Evolutionary conservation across 2,797 vertebrate species (phyloP).

Genomic region (Champsocephalus gunnari): DNA sequence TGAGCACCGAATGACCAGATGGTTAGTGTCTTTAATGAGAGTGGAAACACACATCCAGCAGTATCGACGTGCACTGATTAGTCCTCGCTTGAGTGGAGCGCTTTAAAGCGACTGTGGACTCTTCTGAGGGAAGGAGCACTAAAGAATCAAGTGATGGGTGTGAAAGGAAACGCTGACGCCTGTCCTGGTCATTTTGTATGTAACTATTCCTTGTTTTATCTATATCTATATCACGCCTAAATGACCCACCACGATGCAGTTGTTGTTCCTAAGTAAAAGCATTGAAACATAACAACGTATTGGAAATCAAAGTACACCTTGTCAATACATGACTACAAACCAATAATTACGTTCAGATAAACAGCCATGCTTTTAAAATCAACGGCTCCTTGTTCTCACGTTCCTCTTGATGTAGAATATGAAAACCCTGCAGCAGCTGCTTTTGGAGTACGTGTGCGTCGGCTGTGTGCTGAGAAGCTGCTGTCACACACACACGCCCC

Average conservation of each 20-base stretch:
- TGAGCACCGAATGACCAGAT: conserved; percentile 34
- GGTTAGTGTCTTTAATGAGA: conserved; percentile 54
- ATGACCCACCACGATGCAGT: neutral
- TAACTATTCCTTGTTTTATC: neutral
- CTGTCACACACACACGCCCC: conserved; percentile 33
- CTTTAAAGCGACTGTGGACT: conserved; percentile 7
- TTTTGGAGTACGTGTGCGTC: conserved; percentile 9
- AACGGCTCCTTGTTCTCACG: neutral
- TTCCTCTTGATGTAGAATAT: conserved; percentile 19
- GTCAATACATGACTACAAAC: neutral
- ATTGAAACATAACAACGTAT: neutral
- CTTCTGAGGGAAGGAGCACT: conserved; percentile 1
- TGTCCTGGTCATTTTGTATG: neutral
- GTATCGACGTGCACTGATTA: conserved; percentile 34
- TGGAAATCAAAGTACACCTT: neutral
- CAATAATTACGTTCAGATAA: neutral
- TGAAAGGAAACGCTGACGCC: neutral
- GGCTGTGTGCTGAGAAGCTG: conserved; percentile 3
- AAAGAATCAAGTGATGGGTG: neutral
- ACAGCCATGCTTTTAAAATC: neutral
- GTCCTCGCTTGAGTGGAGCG: conserved; percentile 10
- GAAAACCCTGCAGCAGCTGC: conserved; percentile 20
- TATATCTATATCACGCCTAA: neutral
- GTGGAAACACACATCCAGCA: conserved; percentile 31
- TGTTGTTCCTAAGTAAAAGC: neutral